Evolutionary conservation across 2,888 invertebrate species (phyloP), one percentile per base, ranked within the genome.

Genomic region (Exocentrus adspersus): DNA sequence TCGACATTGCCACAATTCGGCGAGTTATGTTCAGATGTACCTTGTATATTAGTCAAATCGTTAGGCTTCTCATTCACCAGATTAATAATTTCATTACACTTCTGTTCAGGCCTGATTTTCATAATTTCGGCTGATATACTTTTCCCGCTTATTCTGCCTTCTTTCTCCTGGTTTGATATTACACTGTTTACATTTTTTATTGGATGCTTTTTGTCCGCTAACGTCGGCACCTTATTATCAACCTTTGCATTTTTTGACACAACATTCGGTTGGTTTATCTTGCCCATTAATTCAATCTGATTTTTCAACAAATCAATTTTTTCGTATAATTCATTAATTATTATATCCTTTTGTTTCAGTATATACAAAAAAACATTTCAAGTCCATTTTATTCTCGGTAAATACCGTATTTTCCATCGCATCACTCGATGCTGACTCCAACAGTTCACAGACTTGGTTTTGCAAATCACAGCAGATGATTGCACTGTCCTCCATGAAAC

Each of bases 351-450:
- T 20, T 45, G 45, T 45, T 45, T 45, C 10, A 17, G 7, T 4
- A 45, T 20, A 45, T 45, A 45, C 21, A 21, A 45, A 10, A 45
- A 45, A 20, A 45, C n/a, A 45, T 20, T 19, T 20, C 19, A n/a
- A n/a, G 14, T 45, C 45, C 21, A 45, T 21, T 21, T 45, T 45
- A 4, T 10, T 45, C 9, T 45, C 19, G n/a, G 9, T 20, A 9
- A n/a, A 20, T 14, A 2, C 12, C 45, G n/a, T 5, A 1, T 7
- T 12, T 10, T 45, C 45, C n/a, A 19, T 19, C n/a, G 20, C 45
- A 45, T 45, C 37, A 37, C 1, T n/a, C 12, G 3, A n/a, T 12
- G 12, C 14, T 14, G 12, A 14, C 2, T 37, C 37, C n/a, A n/a
- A 2, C 1, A 12, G 12, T 2, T 4, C 12, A n/a, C n/a, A n/a